A percentile compares a stretch with the other conserved stretches of the same genome.
These are phyloP conservation scores for Coenobita brevimanus DNA, from an alignment of 1,140 invertebrate species.

Conservation along the genomic window DNA sequence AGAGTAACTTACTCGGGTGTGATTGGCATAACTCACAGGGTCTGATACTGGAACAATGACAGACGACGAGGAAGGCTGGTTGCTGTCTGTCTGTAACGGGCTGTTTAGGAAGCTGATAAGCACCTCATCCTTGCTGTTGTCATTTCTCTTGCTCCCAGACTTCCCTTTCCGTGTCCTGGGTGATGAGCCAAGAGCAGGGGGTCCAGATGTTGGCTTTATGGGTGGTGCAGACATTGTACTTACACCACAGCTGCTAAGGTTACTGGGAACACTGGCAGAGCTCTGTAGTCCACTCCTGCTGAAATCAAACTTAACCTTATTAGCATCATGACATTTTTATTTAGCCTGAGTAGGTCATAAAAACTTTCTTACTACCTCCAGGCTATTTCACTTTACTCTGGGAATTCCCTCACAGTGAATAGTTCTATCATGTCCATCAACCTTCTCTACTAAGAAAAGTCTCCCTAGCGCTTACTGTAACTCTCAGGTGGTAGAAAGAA, in stretches of 20 bases:
- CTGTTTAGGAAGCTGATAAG: slow-evolving; percentile 52
- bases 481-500: too few relatives aligned
- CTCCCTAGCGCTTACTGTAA: too few relatives aligned
- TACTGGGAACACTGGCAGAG: slow-evolving; percentile 64
- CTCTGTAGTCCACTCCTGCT: slow-evolving; percentile 40
- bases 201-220: slow-evolving; percentile 63
- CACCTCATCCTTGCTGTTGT: slow-evolving; percentile 23
- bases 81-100: slow-evolving; percentile 25
- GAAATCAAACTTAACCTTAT: not conserved
- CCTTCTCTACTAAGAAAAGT: too few relatives aligned
- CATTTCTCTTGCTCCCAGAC: slow-evolving; percentile 7
- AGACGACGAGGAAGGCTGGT: not conserved
- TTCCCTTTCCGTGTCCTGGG: slow-evolving; percentile 37
- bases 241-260: slow-evolving; percentile 56
- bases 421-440: too few relatives aligned
- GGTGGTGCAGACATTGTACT: slow-evolving; percentile 30
- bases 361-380: too few relatives aligned
- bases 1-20: too few relatives aligned
- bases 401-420: too few relatives aligned
- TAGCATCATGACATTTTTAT: too few relatives aligned
- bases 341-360: too few relatives aligned
- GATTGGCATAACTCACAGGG: slow-evolving; percentile 8
- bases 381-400: too few relatives aligned
- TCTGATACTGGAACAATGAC: not conserved
- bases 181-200: slow-evolving; percentile 11